phyloP scores from a whole-genome alignment of 2,797 vertebrate genomes.

The Carcharodon carcharias region DNA sequence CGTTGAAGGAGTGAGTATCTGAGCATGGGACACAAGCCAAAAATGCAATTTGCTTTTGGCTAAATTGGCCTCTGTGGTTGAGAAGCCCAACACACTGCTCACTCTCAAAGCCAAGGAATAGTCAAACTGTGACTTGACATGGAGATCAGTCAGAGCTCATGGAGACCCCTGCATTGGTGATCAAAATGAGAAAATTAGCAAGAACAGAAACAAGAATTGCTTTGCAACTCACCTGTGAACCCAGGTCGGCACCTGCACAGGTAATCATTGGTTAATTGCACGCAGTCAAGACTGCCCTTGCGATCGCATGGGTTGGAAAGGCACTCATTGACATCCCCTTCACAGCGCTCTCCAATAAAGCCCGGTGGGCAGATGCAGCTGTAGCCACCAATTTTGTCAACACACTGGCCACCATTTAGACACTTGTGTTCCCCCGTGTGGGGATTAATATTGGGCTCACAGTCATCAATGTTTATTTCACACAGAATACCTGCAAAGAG shows the following conservation, averaged over 20 bases:
- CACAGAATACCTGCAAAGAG: slow-evolving; percentile 57
- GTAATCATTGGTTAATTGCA: slow-evolving; percentile 76
- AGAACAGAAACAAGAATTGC: background rate
- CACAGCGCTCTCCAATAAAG: slow-evolving; percentile 79
- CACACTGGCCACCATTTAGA: slow-evolving; percentile 65
- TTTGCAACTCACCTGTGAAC: slow-evolving; percentile 69
- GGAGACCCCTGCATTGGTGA: background rate
- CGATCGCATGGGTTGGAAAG: slow-evolving; percentile 70
- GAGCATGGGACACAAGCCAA: background rate
- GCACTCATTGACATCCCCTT: slow-evolving; percentile 87
- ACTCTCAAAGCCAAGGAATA: background rate
- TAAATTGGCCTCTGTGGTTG: background rate
- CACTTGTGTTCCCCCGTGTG: slow-evolving; percentile 56
- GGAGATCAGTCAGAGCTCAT: background rate
- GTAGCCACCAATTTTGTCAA: slow-evolving; percentile 77
- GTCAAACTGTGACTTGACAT: background rate
- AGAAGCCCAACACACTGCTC: background rate
- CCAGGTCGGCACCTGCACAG: slow-evolving; percentile 76
- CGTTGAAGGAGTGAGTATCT: no score
- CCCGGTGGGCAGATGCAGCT: slow-evolving; percentile 73
- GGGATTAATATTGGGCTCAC: slow-evolving; percentile 49
- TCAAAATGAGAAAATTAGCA: background rate
- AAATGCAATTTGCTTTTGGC: background rate
- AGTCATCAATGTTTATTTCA: slow-evolving; percentile 64
- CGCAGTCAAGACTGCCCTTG: slow-evolving; percentile 76